Evolutionary conservation across 1,140 invertebrate species (phyloP), one percentile per base, ranked within the genome.

Genomic region (Babylonia areolata): DNA sequence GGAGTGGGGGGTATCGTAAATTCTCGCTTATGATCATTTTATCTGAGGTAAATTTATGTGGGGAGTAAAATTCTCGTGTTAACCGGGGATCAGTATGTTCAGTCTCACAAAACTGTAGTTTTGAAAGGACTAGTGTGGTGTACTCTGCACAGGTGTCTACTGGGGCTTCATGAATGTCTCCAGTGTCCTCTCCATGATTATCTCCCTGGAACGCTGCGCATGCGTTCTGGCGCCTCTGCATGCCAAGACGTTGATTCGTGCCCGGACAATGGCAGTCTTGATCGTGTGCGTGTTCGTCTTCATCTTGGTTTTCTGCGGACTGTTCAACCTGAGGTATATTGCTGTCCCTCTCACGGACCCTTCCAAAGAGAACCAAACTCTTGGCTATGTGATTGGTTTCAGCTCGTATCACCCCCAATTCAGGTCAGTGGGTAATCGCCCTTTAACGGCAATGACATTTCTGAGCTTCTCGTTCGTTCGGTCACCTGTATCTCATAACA

Each of bases 141-240:
- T 6, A 5, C 15, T 15, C 15, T 46, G 42, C 42, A 46, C 42
- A 46, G 42, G 42, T 11, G 73, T 75, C 33, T 75, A 33, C 73
- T 5, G 3, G 31, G 73, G 15, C 33, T 75, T 75, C 73, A 20
- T 15, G 2, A 37, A 31, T 23, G 35, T 31, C 37, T 75, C 73
- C 73, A 75, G 31, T 31, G 35, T 20, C 73, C 73, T 75, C 3
- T 35, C 73, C 73, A 75, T 75, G 73, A 37, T 75, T 23, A 75
- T 75, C 73, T 75, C 73, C 33, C 73, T 75, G 15, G 73, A 75
- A 6, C 73, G 73, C 73, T 75, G 73, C 20, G 33, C 20, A 6
- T 75, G 73, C 73, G 73, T 75, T 3, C 73, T 75, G 15, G 6
- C 9, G 5, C 73, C 73, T 20, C 73, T 75, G 5, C 73, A 23